Evolutionary conservation across 2,797 vertebrate species (phyloP).

Genomic region (Catostomus latipinnis): DNA sequence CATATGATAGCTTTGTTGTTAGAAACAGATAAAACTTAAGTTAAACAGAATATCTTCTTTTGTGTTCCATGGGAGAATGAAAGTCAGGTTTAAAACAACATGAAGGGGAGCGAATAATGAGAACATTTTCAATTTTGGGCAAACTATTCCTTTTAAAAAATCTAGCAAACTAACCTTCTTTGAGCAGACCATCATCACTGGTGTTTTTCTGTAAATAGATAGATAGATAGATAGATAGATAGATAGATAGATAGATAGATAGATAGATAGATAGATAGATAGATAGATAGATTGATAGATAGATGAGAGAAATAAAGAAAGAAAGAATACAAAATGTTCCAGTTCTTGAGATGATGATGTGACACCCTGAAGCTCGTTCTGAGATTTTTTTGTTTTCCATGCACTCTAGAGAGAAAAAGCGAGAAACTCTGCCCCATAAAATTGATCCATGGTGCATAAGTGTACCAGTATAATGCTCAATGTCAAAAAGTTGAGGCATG

Average conservation of each 20-base stretch:
- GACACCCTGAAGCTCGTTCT: not conserved
- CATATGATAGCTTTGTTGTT: too few relatives aligned
- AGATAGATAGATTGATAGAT: not conserved
- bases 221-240: not conserved
- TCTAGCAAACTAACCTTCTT: not conserved
- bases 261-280: not conserved
- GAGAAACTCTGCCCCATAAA: constrained; percentile 14
- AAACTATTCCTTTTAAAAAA: too few relatives aligned
- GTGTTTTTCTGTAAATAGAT: too few relatives aligned
- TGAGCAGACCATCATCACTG: constrained; percentile 3
- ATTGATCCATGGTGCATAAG: constrained; percentile 22
- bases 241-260: not conserved
- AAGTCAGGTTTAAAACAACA: too few relatives aligned
- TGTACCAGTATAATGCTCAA: not conserved
- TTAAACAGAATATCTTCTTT: too few relatives aligned
- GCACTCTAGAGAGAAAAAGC: not conserved
- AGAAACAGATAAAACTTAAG: too few relatives aligned
- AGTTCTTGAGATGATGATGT: not conserved
- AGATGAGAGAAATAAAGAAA: not conserved
- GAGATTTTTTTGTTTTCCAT: constrained; percentile 17
- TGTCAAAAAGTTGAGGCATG: constrained; percentile 30
- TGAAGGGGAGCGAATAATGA: too few relatives aligned
- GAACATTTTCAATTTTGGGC: too few relatives aligned
- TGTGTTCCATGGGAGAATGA: too few relatives aligned
- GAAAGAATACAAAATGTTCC: not conserved